These are phyloP conservation scores for Lepidostoma basale DNA, from an alignment of 1,140 invertebrate genomes.

Conservation along the genomic window DNA sequence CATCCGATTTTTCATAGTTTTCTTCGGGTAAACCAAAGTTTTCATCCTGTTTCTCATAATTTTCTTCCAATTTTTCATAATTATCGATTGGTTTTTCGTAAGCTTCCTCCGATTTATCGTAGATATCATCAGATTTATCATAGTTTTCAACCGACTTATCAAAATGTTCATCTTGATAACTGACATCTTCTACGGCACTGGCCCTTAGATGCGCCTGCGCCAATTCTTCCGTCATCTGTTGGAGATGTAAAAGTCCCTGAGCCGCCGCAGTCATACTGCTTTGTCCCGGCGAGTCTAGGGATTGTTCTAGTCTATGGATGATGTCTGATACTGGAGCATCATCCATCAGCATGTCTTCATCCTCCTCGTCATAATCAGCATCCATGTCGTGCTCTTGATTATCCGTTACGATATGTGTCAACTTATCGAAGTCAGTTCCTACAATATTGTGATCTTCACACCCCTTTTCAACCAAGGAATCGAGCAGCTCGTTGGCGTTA, in stretches of 20 bases:
- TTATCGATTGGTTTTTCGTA: neutral
- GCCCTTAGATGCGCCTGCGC: constrained; percentile 46
- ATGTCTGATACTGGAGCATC: constrained; percentile 63
- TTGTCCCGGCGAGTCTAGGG: constrained; percentile 57
- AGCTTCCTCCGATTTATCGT: too few relatives aligned
- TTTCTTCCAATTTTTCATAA: constrained; percentile 33
- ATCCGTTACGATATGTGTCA: constrained; percentile 53
- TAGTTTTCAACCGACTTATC: too few relatives aligned
- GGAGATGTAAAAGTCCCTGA: constrained; percentile 54
- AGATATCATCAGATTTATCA: too few relatives aligned
- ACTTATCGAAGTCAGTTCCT: constrained; percentile 57
- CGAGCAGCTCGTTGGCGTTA: constrained; percentile 57
- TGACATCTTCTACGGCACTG: neutral
- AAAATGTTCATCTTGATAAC: too few relatives aligned
- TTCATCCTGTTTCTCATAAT: too few relatives aligned
- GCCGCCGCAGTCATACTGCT: constrained; percentile 57
- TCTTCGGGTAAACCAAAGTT: too few relatives aligned
- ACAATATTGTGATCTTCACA: constrained; percentile 64
- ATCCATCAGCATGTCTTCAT: constrained; percentile 62
- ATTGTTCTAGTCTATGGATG: constrained; percentile 62
- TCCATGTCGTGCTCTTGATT: constrained; percentile 47
- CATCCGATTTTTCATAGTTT: too few relatives aligned
- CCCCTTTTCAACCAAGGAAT: constrained; percentile 65
- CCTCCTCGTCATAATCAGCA: constrained; percentile 63
- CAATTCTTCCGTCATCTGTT: constrained; percentile 60